These are phyloP conservation scores for Gambelia wislizenii DNA, from an alignment of 2,797 vertebrate species.

Conservation along the genomic window DNA sequence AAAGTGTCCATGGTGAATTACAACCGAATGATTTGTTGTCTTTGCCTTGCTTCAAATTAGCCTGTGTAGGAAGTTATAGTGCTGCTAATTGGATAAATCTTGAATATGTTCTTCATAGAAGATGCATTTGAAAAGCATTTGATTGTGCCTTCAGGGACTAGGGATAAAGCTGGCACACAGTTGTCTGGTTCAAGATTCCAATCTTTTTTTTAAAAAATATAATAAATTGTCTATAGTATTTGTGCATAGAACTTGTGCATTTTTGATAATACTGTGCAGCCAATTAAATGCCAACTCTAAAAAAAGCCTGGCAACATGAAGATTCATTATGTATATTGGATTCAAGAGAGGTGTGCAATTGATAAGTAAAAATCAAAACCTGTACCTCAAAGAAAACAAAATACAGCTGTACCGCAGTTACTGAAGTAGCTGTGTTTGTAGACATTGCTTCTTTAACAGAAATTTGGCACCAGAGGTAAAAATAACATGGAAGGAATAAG, in stretches of 20 bases:
- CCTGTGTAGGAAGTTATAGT: conserved; percentile 49
- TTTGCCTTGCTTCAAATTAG: conserved; percentile 52
- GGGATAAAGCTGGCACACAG: conserved; percentile 44
- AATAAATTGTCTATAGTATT: conserved; percentile 53
- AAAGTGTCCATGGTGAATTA: conserved; percentile 41
- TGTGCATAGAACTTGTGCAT: conserved; percentile 23
- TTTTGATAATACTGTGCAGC: conserved; percentile 15
- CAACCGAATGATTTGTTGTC: conserved; percentile 41
- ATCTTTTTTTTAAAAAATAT: conserved; percentile 19
- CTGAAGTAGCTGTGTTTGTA: too few relatives aligned
- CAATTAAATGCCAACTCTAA: conserved; percentile 39
- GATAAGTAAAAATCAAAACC: not conserved
- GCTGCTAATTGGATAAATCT: conserved; percentile 48
- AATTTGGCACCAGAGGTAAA: too few relatives aligned
- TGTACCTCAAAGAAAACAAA: not conserved
- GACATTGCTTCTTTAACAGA: too few relatives aligned
- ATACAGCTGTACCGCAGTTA: too few relatives aligned
- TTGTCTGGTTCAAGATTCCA: conserved; percentile 54
- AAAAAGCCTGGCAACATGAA: conserved; percentile 33
- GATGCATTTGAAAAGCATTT: conserved; percentile 55
- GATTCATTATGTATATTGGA: conserved; percentile 7
- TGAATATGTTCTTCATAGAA: conserved; percentile 59
- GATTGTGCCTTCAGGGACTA: conserved; percentile 54
- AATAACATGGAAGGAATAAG: too few relatives aligned
- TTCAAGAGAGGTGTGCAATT: not conserved